These are phyloP conservation scores for Sceliomorpha sp. DNA, from an alignment of 2,888 invertebrate species.

Conservation along the genomic window DNA sequence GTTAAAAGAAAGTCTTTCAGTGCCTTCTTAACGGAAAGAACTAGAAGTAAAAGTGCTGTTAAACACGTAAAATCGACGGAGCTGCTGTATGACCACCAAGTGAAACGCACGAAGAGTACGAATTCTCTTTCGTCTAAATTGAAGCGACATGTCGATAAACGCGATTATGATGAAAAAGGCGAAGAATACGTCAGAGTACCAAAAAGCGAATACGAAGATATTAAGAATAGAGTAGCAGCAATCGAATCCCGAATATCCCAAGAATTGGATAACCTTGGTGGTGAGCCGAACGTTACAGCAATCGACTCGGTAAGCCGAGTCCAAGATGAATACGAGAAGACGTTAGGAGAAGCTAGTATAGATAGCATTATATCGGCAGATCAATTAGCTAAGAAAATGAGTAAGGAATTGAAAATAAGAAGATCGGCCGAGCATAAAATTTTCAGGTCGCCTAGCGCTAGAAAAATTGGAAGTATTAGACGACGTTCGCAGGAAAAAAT, in stretches of 20 bases:
- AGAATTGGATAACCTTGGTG: constrained; percentile 80
- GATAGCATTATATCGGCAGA: constrained; percentile 85
- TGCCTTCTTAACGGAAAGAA: constrained; percentile 7
- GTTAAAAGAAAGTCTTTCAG: constrained; percentile 53
- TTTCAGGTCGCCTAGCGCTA: constrained; percentile 89
- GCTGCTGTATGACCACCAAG: background rate
- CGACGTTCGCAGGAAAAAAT: constrained; percentile 85
- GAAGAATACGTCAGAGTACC: constrained; percentile 87
- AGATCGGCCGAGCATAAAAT: constrained; percentile 86
- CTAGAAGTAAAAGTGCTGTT: background rate
- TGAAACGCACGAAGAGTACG: constrained; percentile 43
- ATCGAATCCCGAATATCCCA: constrained; percentile 87
- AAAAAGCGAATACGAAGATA: constrained; percentile 89
- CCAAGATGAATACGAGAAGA: constrained; percentile 87
- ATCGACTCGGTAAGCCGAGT: constrained; percentile 84
- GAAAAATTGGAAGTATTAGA: constrained; percentile 89
- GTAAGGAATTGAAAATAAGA: constrained; percentile 88
- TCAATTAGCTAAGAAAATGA: constrained; percentile 86
- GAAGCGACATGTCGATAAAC: background rate
- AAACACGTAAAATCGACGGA: constrained; percentile 24
- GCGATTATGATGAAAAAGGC: too few relatives aligned
- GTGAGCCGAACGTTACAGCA: constrained; percentile 64
- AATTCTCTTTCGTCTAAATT: constrained; percentile 22
- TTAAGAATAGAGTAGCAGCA: constrained; percentile 87
- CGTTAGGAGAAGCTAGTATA: constrained; percentile 86